Percentiles rank a stretch among this genome's conserved stretches.
These are phyloP conservation scores for Pseudococcus longispinus DNA, from an alignment of 2,888 invertebrate species.

Conservation along the genomic window DNA sequence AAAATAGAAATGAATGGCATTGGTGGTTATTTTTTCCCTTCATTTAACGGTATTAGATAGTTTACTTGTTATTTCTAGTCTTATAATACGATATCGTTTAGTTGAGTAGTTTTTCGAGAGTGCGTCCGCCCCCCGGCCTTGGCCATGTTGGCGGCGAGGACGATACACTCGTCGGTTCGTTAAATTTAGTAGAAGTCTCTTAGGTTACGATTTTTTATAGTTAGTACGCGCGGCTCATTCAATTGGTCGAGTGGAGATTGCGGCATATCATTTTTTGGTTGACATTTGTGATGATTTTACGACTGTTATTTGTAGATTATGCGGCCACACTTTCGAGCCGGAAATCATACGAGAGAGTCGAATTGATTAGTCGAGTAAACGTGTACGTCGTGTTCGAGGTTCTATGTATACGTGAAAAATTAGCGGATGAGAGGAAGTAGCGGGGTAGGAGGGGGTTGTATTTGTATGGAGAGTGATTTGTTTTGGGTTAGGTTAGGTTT, in stretches of 20 bases:
- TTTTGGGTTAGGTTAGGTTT: too few species aligned
- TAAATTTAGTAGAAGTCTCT: not conserved
- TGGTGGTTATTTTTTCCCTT: not conserved
- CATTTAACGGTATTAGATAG: slow-evolving; percentile 28
- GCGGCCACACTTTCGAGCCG: not conserved
- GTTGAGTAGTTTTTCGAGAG: slow-evolving; percentile 18
- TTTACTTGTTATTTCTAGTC: slow-evolving; percentile 42
- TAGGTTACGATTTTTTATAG: slow-evolving; percentile 10
- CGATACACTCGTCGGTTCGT: not conserved
- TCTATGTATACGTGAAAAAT: too few species aligned
- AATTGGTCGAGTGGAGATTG: not conserved
- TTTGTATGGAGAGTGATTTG: too few species aligned
- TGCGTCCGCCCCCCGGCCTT: not conserved
- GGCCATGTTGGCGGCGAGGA: not conserved
- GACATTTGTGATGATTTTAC: slow-evolving; percentile 11
- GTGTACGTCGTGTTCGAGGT: too few species aligned
- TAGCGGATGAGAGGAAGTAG: too few species aligned
- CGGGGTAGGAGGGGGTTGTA: too few species aligned
- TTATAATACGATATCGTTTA: slow-evolving; percentile 37
- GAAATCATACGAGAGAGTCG: not conserved
- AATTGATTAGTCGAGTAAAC: not conserved
- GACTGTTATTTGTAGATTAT: not conserved
- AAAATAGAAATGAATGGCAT: not conserved
- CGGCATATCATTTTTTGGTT: slow-evolving; percentile 1
- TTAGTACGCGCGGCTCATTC: not conserved